phyloP scores from a whole-genome alignment of 2,797 vertebrate genomes.

The Aselliscus stoliczkanus region DNA sequence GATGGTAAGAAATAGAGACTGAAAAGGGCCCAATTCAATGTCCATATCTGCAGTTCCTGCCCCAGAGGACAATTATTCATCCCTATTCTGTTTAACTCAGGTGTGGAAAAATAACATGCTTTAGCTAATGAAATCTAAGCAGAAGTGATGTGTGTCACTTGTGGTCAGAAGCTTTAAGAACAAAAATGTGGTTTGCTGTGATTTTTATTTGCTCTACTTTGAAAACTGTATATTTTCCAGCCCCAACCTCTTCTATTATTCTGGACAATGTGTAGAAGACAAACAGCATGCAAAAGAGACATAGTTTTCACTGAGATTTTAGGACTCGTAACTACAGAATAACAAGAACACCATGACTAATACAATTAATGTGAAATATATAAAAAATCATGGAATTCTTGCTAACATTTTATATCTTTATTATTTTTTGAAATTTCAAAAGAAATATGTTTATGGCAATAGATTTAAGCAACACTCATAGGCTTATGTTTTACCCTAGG shows the following conservation, averaged over 20 bases:
- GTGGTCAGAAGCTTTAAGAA: neutral
- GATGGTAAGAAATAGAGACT: neutral
- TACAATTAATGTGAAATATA: neutral
- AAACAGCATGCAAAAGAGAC: neutral
- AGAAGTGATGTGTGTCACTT: neutral
- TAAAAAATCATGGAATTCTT: neutral
- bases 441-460: neutral
- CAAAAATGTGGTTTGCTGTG: neutral
- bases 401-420: neutral
- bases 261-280: neutral
- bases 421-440: neutral
- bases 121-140: neutral
- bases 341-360: neutral
- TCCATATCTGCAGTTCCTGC: neutral
- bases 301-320: neutral
- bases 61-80: neutral
- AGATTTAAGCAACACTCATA: neutral
- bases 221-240: neutral
- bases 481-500: neutral
- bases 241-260: neutral
- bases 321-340: neutral
- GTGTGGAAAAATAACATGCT: neutral
- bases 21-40: neutral
- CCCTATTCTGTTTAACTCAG: neutral
- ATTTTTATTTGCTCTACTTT: neutral